Evolutionary conservation across 2,113 vertebrate genomes (phyloP), one percentile per base, ranked within the genome.

Genomic region (Dolichotis patagonum): DNA sequence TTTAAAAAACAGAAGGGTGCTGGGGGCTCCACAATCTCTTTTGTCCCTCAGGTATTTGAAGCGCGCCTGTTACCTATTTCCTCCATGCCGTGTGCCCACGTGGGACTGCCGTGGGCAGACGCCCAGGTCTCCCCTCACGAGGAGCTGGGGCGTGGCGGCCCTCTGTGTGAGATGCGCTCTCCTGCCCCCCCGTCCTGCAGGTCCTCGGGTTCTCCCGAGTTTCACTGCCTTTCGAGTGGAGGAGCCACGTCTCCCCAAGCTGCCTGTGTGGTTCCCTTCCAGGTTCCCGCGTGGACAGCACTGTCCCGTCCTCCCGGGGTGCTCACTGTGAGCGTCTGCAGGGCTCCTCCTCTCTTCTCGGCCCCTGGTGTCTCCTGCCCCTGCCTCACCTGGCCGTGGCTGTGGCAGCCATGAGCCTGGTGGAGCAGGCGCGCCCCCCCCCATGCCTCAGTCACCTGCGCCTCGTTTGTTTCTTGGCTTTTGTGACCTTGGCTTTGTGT

Each of bases 361-460:
- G 54, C 54, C 54, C 7, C 32, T 3, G 19, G 19, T 58, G 60
- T 30, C 12, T 60, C 19, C 28, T 3, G 43, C 46, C 82, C 26
- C 1, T n/a, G n/a, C 83, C 80, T 38, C 16, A 0, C 13, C 58
- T 35, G 8, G 30, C 58, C 32, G 14, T 41, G 26, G 32, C 69
- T 32, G 14, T 24, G 6, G 0, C 9, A 1, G 30, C 20, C n/a
- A n/a, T 78, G 49, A 30, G 11, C 69, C 67, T 43, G 62, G 16
- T 65, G 32, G 56, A 56, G 14, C 7, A 26, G n/a, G n/a, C n/a
- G n/a, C n/a, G n/a, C n/a, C 41, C 28, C 13, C 8, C 49, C 9
- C 4, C 2, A 13, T 9, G 22, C 16, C n/a, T n/a, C n/a, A n/a
- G n/a, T n/a, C 7, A 9, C 0, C 19, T 9, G 69, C 9, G 2